phyloP scores from a whole-genome alignment of 2,888 invertebrate species.

The Drosophila borealis region DNA sequence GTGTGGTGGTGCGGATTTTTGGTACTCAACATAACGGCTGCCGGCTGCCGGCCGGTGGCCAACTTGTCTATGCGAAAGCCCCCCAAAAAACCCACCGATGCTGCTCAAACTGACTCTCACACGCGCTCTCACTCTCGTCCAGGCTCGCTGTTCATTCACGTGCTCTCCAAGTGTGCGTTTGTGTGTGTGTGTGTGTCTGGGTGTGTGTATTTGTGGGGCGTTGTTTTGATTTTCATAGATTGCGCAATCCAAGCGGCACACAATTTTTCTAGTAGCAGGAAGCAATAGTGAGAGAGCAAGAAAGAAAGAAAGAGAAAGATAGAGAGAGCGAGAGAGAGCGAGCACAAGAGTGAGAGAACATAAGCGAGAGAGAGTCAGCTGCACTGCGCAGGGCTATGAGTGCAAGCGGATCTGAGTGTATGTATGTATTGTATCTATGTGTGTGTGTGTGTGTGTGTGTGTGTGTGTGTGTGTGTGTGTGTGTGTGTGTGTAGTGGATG shows the following conservation, averaged over 20 bases:
- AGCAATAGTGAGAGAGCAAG: conserved; percentile 31
- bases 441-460: conserved; percentile 3
- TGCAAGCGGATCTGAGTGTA: background rate
- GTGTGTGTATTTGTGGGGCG: conserved; percentile 72
- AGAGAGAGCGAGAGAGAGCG: conserved; percentile 4
- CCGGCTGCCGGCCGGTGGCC: conserved; percentile 71
- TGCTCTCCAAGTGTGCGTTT: conserved; percentile 17
- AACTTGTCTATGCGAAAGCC: conserved; percentile 49
- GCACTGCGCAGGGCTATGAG: conserved; percentile 48
- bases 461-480: conserved; percentile 1
- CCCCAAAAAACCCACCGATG: background rate
- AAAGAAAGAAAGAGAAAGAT: conserved; percentile 2
- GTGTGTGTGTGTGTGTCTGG: conserved; percentile 35
- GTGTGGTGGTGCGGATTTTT: background rate
- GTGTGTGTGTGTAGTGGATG: conserved; percentile 9
- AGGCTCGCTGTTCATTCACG: conserved; percentile 23
- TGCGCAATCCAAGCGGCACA: conserved; percentile 67
- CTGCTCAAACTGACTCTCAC: background rate
- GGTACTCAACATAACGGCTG: background rate
- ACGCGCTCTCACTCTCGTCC: conserved; percentile 3
- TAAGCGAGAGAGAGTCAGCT: conserved; percentile 1
- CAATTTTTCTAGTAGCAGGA: conserved; percentile 48
- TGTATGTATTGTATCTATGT: conserved; percentile 1
- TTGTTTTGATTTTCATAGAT: conserved; percentile 79
- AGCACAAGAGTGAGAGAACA: background rate